These are phyloP conservation scores for Misgurnus mizolepis DNA, from an alignment of 2,113 vertebrate species.

Conservation along the genomic window DNA sequence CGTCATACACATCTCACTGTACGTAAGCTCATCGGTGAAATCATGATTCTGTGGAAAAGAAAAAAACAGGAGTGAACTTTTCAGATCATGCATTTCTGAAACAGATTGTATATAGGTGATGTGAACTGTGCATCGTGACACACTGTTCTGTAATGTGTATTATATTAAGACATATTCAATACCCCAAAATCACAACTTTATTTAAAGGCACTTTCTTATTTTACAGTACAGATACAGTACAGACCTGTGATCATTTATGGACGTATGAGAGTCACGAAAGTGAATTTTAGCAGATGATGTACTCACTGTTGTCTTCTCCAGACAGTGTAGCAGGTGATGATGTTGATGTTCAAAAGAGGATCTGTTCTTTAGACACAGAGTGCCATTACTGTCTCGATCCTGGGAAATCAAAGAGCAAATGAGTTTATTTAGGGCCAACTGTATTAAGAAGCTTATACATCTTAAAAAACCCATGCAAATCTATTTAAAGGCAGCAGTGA, in stretches of 20 bases:
- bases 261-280: no score
- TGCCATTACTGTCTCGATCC: conserved; percentile 73
- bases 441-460: background rate
- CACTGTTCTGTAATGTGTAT: no score
- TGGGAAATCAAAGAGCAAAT: conserved; percentile 51
- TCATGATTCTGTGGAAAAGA: conserved; percentile 83
- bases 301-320: conserved; percentile 90
- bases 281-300: background rate
- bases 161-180: no score
- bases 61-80: background rate
- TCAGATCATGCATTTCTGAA: background rate
- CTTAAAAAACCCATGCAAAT: conserved; percentile 2
- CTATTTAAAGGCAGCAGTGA: conserved; percentile 42
- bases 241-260: no score
- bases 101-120: no score
- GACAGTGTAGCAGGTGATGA: conserved; percentile 87
- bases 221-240: no score
- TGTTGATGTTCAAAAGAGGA: conserved; percentile 89
- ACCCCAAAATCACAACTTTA: no score
- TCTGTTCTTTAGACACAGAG: conserved; percentile 80
- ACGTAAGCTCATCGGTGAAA: conserved; percentile 86
- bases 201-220: no score
- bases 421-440: background rate
- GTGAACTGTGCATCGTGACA: no score
- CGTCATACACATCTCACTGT: conserved; percentile 83